Evolutionary conservation across 2,888 invertebrate species (phyloP).

Genomic region (Suillia variegata): DNA sequence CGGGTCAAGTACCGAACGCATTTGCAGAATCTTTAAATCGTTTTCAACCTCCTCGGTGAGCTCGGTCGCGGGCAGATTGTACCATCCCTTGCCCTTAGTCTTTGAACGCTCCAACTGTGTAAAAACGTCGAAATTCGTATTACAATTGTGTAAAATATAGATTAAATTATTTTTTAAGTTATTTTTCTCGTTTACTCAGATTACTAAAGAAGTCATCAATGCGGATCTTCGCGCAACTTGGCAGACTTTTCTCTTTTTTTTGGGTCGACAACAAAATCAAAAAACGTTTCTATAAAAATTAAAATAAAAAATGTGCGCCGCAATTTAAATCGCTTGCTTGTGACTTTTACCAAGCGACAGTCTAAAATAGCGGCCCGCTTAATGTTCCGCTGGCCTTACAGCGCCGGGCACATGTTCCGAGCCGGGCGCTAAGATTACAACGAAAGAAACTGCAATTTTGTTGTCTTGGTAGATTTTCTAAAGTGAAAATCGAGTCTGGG

Average conservation of each 20-base stretch:
- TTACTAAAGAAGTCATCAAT: conserved; percentile 63
- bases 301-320: conserved; percentile 30
- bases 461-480: conserved; percentile 25
- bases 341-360: conserved; percentile 40
- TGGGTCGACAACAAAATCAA: conserved; percentile 27
- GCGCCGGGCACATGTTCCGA: conserved; percentile 41
- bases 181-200: conserved; percentile 46
- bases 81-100: conserved; percentile 89
- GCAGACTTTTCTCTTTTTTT: conserved; percentile 29
- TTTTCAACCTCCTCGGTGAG: conserved; percentile 85
- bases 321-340: conserved; percentile 43
- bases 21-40: conserved; percentile 87
- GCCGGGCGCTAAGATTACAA: conserved; percentile 60
- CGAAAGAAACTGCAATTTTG: conserved; percentile 49
- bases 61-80: conserved; percentile 85
- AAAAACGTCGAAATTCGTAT: neutral
- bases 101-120: conserved; percentile 73
- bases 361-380: conserved; percentile 38
- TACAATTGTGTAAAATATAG: neutral
- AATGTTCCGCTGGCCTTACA: conserved; percentile 61
- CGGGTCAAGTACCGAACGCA: conserved; percentile 90
- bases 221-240: conserved; percentile 39
- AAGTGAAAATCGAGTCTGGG: conserved; percentile 41
- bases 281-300: conserved; percentile 32
- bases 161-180: neutral